These are phyloP conservation scores for Scrobipalpa costella DNA, from an alignment of 2,888 invertebrate genomes.

Conservation along the genomic window DNA sequence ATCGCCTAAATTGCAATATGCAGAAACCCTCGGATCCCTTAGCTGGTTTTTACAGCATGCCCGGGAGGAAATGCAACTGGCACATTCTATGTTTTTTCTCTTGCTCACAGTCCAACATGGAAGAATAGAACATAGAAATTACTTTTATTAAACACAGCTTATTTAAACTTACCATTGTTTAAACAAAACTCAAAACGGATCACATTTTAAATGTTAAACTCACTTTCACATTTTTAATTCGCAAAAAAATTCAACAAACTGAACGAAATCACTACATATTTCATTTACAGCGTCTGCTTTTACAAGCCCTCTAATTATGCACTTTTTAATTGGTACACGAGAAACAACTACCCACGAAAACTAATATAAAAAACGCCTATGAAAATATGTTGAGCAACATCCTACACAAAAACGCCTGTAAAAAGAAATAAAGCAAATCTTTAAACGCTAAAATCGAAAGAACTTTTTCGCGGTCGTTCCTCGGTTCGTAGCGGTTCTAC, in stretches of 20 bases:
- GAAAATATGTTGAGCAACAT: background rate
- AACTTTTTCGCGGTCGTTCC: slow-evolving; percentile 40
- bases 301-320: background rate
- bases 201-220: background rate
- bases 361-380: background rate
- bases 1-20: too few species aligned
- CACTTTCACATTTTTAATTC: background rate
- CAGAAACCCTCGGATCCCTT: too few species aligned
- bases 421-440: background rate
- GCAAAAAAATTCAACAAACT: background rate
- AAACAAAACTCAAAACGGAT: background rate
- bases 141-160: too few species aligned
- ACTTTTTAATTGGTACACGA: background rate
- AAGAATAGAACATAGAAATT: too few species aligned
- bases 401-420: background rate
- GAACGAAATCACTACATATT: background rate
- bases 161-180: slow-evolving; percentile 1
- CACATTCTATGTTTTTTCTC: too few species aligned
- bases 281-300: background rate
- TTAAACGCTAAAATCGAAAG: background rate
- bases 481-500: slow-evolving; percentile 38
- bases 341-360: background rate
- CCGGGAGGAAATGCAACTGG: too few species aligned
- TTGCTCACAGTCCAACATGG: too few species aligned
- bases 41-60: too few species aligned